A percentile compares a stretch with the other conserved stretches of the same genome.
Conservation (phyloP, 35 echinoderm and acorn worm species). For the Anneissia japonica region DNA sequence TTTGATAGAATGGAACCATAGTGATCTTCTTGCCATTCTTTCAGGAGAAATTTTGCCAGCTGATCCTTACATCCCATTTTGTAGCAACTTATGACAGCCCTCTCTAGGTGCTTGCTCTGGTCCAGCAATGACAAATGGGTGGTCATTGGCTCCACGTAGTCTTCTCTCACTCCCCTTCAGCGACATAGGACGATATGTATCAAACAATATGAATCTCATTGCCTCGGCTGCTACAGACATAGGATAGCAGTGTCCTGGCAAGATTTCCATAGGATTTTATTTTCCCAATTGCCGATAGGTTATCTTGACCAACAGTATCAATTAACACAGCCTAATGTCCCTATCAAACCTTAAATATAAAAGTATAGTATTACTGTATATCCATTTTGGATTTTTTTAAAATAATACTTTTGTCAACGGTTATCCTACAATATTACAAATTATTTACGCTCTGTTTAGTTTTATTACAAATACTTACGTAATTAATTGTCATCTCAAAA, state of each 20-base stretch:
- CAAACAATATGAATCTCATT: slow-evolving; percentile 43
- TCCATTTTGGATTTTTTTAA: no score
- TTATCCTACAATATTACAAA: no score
- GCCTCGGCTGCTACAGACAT: slow-evolving; percentile 6
- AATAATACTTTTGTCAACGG: no score
- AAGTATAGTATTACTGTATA: no score
- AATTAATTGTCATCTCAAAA: no score
- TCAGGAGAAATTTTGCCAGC: slow-evolving; percentile 35
- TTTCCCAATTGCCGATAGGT: neutral
- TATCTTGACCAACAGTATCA: no score
- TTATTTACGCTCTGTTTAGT: no score
- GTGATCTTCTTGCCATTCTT: slow-evolving; percentile 37
- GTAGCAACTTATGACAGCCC: slow-evolving; percentile 18
- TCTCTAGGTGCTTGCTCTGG: slow-evolving; percentile 41
- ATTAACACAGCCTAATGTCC: no score
- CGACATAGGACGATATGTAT: slow-evolving; percentile 27
- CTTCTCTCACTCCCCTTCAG: slow-evolving; percentile 44
- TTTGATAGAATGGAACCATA: no score
- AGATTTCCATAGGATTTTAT: neutral
- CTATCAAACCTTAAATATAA: no score
- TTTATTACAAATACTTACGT: no score
- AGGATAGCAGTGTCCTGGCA: neutral
- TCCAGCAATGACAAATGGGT: slow-evolving; percentile 29
- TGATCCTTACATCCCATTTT: slow-evolving; percentile 41
- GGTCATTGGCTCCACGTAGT: slow-evolving; percentile 36